These are phyloP conservation scores for Solen grandis DNA, from an alignment of 1,140 invertebrate species.

Conservation along the genomic window DNA sequence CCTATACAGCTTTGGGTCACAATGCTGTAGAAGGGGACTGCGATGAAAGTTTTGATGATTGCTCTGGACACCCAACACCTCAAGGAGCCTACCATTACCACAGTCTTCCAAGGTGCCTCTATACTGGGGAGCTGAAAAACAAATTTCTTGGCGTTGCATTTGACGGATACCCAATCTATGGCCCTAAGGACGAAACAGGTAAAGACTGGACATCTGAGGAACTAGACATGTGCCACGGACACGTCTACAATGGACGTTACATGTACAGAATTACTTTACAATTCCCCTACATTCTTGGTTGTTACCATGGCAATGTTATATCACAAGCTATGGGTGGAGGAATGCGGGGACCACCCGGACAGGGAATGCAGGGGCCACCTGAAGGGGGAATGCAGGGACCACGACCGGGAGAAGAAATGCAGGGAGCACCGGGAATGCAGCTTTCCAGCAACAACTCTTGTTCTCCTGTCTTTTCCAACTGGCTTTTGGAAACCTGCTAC, in stretches of 20 bases:
- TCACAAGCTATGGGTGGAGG: not conserved
- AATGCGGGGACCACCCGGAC: not conserved
- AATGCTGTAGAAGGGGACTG: conserved; percentile 24
- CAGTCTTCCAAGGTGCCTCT: conserved; percentile 18
- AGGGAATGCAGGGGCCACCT: not conserved
- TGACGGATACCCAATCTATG: conserved; percentile 28
- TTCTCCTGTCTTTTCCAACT: not conserved
- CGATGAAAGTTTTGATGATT: conserved; percentile 7
- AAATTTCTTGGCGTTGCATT: conserved; percentile 9
- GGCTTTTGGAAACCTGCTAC: conserved; percentile 1
- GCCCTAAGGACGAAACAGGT: conserved; percentile 3
- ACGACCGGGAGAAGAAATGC: not conserved
- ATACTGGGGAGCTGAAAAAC: conserved; percentile 6
- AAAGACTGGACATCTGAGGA: not conserved
- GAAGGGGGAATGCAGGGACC: not conserved
- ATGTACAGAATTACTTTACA: not conserved
- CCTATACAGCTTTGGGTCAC: conserved; percentile 1
- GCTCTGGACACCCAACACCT: conserved; percentile 4
- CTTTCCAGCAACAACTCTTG: not conserved
- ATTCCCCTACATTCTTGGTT: not conserved
- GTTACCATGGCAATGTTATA: not conserved
- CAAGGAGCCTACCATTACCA: conserved; percentile 8
- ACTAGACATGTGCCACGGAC: conserved; percentile 18
- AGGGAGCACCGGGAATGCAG: not conserved
- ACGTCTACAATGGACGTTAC: conserved; percentile 6